Evolutionary conservation across 2,113 vertebrate species (phyloP), one percentile per base, ranked within the genome.

Genomic region (Amphiprion ocellaris): DNA sequence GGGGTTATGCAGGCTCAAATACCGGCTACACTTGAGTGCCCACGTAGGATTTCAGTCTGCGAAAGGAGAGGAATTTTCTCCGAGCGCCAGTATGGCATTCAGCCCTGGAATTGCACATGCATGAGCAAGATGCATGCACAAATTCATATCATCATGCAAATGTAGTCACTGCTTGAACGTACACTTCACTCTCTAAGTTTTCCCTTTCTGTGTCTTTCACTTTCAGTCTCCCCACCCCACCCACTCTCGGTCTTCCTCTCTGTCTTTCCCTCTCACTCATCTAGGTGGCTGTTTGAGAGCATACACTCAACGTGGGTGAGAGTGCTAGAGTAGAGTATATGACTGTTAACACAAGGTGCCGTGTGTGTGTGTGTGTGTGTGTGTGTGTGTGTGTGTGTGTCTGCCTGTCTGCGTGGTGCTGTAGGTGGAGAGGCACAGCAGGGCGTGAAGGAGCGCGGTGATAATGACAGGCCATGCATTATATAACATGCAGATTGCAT

Each of bases 381-480:
- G 63, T 80, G 52, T 76, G 59, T 76, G 60, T 77, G 69, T 61
- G 69, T 82, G 73, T 33, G 19, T 66, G 74, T 75, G 75, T 59
- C 9, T 75, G 85, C 7, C 33, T 83, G 81, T 89, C 69, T 82
- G 88, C 69, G 79, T 72, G 86, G 72, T 75, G 77, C 82, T 90
- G 91, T 90, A 92, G 91, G 92, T 91, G 89, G 88, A 84, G 90
- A 88, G 79, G 87, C 90, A 90, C 87, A 87, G 89, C 87, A 92
- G 90, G 92, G 89, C 85, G 85, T 93, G 90, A 93, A 92, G 86
- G 90, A 92, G 89, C 53, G 33, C 91, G 89, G 91, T 90, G 91
- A 92, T 93, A 92, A 93, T 92, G 92, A 92, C 91, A 94, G 88
- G 83, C 92, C 90, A 85, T 86, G 88, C 76, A 91, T 94, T 94